Evolutionary conservation across 2,888 invertebrate species (phyloP).

Genomic region (Ceriagrion tenellum): DNA sequence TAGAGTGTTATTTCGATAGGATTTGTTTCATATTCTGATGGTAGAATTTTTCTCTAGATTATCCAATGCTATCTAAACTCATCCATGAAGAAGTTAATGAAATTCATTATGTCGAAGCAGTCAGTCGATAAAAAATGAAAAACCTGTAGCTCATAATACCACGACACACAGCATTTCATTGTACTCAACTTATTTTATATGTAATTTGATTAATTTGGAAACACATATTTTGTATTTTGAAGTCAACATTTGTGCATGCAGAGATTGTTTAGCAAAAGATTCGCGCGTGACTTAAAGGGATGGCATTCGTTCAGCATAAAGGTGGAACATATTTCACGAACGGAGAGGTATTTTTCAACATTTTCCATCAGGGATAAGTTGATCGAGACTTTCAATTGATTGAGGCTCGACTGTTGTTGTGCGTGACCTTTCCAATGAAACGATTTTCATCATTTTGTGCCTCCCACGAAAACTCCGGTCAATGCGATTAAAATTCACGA

Average conservation of each 20-base stretch:
- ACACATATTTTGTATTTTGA: background rate
- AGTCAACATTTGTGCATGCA: background rate
- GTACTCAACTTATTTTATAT: too few relatives aligned
- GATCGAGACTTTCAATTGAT: background rate
- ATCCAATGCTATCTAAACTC: too few relatives aligned
- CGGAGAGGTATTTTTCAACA: background rate
- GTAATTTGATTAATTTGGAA: too few relatives aligned
- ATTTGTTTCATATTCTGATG: too few relatives aligned
- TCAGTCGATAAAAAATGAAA: background rate
- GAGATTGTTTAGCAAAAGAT: background rate
- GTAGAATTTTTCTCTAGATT: too few relatives aligned
- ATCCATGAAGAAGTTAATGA: background rate
- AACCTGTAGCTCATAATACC: too few relatives aligned
- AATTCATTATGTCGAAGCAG: background rate
- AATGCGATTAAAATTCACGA: background rate
- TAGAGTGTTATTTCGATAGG: too few relatives aligned
- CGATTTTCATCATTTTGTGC: background rate
- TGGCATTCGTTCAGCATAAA: background rate
- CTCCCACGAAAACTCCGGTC: background rate
- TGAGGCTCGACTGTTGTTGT: background rate
- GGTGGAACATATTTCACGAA: background rate
- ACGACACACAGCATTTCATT: too few relatives aligned
- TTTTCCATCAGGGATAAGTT: background rate
- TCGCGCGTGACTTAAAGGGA: background rate
- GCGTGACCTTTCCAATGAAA: background rate